A percentile compares a stretch with the other conserved stretches of the same genome.
Conservation (phyloP, 2,797 vertebrate species). For the Brachymystax lenok region DNA sequence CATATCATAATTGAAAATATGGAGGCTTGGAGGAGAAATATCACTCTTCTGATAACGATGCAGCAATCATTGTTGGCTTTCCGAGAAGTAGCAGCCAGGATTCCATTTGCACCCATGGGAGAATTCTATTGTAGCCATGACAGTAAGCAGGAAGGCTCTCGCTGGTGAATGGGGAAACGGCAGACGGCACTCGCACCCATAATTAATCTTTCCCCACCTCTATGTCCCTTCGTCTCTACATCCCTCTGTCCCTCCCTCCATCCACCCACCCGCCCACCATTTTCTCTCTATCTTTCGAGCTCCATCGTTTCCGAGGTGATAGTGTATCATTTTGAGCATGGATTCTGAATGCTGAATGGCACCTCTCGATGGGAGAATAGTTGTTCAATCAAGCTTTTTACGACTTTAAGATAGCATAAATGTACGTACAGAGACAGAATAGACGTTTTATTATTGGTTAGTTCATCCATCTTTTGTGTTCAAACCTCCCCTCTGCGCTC, state of each 20-base stretch:
- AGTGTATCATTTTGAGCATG: slow-evolving; percentile 10
- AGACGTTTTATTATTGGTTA: slow-evolving; percentile 35
- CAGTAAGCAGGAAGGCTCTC: slow-evolving; percentile 48
- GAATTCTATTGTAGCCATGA: slow-evolving; percentile 49
- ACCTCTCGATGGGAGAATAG: slow-evolving; percentile 26
- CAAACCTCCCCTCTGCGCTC: slow-evolving; percentile 12
- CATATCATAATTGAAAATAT: background rate
- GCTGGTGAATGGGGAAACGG: background rate
- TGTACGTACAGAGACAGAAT: slow-evolving; percentile 10
- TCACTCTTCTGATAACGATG: slow-evolving; percentile 28
- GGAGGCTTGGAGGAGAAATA: background rate
- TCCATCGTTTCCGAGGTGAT: slow-evolving; percentile 22
- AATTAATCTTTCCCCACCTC: slow-evolving; percentile 45
- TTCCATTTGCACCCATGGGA: slow-evolving; percentile 41
- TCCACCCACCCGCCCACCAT: background rate
- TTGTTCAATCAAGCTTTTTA: slow-evolving; percentile 47
- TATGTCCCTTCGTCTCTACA: background rate
- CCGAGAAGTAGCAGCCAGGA: slow-evolving; percentile 34
- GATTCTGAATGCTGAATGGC: slow-evolving; percentile 33
- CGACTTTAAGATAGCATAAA: slow-evolving; percentile 35
- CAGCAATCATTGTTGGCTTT: slow-evolving; percentile 31
- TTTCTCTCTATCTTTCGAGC: background rate
- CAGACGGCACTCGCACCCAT: slow-evolving; percentile 26
- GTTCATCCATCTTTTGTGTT: slow-evolving; percentile 30
- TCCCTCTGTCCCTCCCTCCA: background rate